Evolutionary conservation across 2,113 vertebrate species (phyloP).

Genomic region (Tragelaphus scriptus): DNA sequence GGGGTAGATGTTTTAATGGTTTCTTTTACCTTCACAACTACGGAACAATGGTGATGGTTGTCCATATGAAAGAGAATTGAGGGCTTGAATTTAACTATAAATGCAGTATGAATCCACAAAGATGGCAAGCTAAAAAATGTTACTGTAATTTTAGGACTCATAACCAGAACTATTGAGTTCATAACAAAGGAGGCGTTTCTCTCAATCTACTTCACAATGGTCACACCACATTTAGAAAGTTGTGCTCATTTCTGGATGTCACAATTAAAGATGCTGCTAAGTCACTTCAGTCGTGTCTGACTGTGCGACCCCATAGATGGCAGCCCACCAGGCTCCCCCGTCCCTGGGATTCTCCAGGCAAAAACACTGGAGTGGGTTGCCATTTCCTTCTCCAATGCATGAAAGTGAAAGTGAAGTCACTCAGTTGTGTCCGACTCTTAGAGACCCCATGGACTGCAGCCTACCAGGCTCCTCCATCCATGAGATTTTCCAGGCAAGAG

Average conservation of each 20-base stretch:
- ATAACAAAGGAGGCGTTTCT: neutral
- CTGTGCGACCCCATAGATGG: too few species aligned
- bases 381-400: too few species aligned
- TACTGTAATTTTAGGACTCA: neutral
- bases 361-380: too few species aligned
- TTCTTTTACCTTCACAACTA: slow-evolving; percentile 24
- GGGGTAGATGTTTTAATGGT: neutral
- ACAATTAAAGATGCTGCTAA: neutral
- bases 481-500: too few species aligned
- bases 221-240: neutral
- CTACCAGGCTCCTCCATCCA: too few species aligned
- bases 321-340: too few species aligned
- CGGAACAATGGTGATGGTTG: neutral
- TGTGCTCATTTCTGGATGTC: neutral
- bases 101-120: slow-evolving; percentile 19
- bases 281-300: too few species aligned
- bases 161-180: neutral
- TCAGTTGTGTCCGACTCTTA: too few species aligned
- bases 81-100: slow-evolving; percentile 27
- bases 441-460: too few species aligned
- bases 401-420: too few species aligned
- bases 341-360: too few species aligned
- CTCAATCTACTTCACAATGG: neutral
- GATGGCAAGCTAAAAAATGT: neutral
- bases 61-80: neutral